These are phyloP conservation scores for Saguinus midas DNA, from an alignment of 2,113 vertebrate genomes.

Conservation along the genomic window DNA sequence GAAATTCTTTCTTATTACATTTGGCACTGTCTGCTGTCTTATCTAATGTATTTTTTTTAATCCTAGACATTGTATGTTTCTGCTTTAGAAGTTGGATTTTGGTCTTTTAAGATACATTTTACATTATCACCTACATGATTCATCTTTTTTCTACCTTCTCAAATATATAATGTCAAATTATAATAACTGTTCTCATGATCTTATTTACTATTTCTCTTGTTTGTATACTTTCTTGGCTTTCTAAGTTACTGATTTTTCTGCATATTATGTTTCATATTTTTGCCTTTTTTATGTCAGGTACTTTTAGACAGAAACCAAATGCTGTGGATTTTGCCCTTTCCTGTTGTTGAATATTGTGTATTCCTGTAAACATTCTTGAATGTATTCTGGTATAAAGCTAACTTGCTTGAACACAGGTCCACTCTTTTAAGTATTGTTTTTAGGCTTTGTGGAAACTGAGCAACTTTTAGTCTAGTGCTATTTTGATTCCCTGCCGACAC, in stretches of 20 bases:
- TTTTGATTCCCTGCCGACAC: background rate
- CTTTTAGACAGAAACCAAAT: background rate
- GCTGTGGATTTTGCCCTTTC: background rate
- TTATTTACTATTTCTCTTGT: background rate
- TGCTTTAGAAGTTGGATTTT: background rate
- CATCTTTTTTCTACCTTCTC: background rate
- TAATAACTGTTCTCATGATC: background rate
- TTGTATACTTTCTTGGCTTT: background rate
- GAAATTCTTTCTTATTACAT: background rate
- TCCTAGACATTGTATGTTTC: background rate
- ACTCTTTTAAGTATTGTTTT: background rate
- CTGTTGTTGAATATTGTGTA: background rate
- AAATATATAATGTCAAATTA: background rate
- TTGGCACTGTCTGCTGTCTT: background rate
- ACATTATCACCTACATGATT: background rate
- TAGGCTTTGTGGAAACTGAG: background rate
- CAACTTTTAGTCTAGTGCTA: background rate
- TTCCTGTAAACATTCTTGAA: background rate
- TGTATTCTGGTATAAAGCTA: background rate
- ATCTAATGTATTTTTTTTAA: background rate
- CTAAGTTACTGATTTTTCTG: background rate
- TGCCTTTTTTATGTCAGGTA: background rate
- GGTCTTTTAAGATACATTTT: background rate
- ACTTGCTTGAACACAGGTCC: background rate
- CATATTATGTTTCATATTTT: background rate